Conservation (phyloP, 2,797 vertebrate genomes). For the Anguilla marmorata region DNA sequence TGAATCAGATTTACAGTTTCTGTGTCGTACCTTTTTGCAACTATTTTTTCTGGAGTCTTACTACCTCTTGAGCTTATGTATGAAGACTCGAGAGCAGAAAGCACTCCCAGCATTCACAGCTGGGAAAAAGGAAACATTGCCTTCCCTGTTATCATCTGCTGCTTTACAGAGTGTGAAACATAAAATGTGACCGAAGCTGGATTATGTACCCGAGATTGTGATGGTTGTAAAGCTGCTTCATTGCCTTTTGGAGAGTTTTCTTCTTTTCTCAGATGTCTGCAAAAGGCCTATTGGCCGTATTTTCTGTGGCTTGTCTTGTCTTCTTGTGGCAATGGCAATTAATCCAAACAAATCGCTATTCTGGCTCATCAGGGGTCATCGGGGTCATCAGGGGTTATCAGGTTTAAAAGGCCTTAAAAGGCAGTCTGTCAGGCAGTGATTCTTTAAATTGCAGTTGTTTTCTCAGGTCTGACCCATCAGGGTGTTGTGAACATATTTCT, state of each 20-base stretch:
- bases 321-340: neutral
- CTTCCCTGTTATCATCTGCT: neutral
- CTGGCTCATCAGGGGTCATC: neutral
- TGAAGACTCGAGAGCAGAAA: neutral
- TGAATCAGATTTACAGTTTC: no score
- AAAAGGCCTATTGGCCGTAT: neutral
- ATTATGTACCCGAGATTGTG: neutral
- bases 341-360: neutral
- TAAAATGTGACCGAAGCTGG: neutral
- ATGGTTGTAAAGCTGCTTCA: neutral
- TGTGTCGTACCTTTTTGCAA: no score
- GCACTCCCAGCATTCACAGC: neutral
- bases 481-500: neutral
- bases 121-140: neutral
- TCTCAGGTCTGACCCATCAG: neutral
- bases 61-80: no score
- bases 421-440: neutral
- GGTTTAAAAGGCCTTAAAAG: neutral
- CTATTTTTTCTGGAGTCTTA: no score
- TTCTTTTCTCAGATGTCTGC: neutral
- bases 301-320: neutral
- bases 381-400: neutral
- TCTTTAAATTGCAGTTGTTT: neutral
- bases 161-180: neutral
- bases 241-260: neutral